Conservation (phyloP, 2,113 vertebrate genomes). For the Marmota monax region DNA sequence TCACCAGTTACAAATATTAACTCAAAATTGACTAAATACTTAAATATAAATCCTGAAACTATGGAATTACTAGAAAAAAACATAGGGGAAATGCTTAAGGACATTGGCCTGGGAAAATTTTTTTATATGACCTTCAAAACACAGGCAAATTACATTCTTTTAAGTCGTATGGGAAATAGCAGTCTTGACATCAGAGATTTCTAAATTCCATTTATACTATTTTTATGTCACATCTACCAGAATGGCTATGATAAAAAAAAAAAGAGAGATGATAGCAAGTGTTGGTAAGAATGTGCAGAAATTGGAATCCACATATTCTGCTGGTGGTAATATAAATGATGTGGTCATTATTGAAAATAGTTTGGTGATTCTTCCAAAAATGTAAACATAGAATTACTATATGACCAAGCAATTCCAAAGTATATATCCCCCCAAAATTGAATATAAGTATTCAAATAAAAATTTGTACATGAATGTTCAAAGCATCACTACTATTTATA, state of each 20-base stretch:
- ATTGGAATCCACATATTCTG: background rate
- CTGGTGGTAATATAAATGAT: background rate
- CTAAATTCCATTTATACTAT: background rate
- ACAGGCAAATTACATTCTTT: background rate
- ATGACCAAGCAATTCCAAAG: background rate
- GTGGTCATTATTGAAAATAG: background rate
- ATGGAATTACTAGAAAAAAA: background rate
- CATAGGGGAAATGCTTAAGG: background rate
- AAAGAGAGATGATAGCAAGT: background rate
- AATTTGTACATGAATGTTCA: background rate
- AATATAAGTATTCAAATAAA: background rate
- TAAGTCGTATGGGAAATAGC: background rate
- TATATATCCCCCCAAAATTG: background rate
- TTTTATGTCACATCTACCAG: background rate
- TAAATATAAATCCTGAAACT: background rate
- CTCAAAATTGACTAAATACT: background rate
- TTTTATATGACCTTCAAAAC: background rate
- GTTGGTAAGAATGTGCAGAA: background rate
- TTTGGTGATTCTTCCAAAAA: background rate
- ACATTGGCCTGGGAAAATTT: background rate
- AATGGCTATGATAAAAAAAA: background rate
- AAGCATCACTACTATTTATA: background rate
- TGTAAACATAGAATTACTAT: background rate
- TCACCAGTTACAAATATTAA: background rate
- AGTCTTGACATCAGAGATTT: constrained; percentile 19